phyloP scores from a whole-genome alignment of 2,888 invertebrate species.

The Lacanobia wlatinum region DNA sequence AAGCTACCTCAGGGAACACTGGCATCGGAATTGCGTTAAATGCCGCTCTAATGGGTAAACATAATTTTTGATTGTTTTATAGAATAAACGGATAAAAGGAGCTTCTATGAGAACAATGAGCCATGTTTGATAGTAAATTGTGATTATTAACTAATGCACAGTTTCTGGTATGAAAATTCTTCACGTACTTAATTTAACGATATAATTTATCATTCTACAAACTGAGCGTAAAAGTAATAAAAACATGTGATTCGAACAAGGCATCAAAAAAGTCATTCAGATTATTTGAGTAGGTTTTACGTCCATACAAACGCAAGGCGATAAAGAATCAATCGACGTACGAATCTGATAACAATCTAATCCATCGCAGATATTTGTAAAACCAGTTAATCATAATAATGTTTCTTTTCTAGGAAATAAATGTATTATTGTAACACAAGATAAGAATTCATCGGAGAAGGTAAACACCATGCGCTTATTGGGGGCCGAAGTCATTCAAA shows the following conservation, averaged over 20 bases:
- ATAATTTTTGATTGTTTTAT: not conserved
- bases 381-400: constrained; percentile 1
- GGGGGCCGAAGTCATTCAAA: constrained; percentile 97
- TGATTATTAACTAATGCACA: not conserved
- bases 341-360: constrained; percentile 24
- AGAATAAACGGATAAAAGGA: not conserved
- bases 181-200: not conserved
- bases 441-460: constrained; percentile 99
- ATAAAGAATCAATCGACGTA: constrained; percentile 5
- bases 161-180: not conserved
- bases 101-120: not conserved
- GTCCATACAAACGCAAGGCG: constrained; percentile 6
- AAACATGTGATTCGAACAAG: not conserved
- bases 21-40: constrained; percentile 98
- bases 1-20: constrained; percentile 96
- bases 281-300: not conserved
- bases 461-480: constrained; percentile 95
- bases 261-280: not conserved
- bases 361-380: constrained; percentile 7
- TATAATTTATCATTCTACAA: not conserved
- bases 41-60: constrained; percentile 92
- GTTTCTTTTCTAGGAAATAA: constrained; percentile 91
- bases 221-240: not conserved
- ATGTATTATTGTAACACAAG: constrained; percentile 98
- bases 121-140: not conserved